These are phyloP conservation scores for Xiphophorus birchmanni DNA, from an alignment of 2,797 vertebrate species.

Conservation along the genomic window DNA sequence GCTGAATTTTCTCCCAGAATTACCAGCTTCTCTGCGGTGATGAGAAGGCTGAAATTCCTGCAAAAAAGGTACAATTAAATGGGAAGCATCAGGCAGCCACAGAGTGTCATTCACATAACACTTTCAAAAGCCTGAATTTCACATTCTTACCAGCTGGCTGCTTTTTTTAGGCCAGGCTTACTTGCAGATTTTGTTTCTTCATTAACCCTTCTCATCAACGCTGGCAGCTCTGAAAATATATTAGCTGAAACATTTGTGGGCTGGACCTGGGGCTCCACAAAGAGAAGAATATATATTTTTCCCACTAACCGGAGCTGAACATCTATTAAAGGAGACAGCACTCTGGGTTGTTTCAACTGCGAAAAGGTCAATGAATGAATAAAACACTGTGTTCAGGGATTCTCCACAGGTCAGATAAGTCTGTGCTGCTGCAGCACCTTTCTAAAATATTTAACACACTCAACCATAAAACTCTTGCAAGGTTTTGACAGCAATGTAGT, in stretches of 20 bases:
- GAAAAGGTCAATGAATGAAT: slow-evolving; percentile 52
- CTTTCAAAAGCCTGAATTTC: slow-evolving; percentile 11
- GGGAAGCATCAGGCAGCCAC: neutral
- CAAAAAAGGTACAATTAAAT: slow-evolving; percentile 5
- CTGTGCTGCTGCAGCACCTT: slow-evolving; percentile 30
- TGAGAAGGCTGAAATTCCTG: neutral
- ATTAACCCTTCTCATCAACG: neutral
- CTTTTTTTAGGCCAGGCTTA: neutral
- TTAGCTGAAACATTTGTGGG: slow-evolving; percentile 4
- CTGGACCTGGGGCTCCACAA: neutral
- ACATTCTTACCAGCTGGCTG: neutral
- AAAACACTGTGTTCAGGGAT: slow-evolving; percentile 49
- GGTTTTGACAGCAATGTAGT: neutral
- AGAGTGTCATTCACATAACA: neutral
- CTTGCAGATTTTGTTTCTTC: slow-evolving; percentile 7
- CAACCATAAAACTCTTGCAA: slow-evolving; percentile 15
- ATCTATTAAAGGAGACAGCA: slow-evolving; percentile 11
- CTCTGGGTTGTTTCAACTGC: slow-evolving; percentile 17
- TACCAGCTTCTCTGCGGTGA: neutral
- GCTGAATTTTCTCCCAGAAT: slow-evolving; percentile 12
- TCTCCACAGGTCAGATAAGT: slow-evolving; percentile 44
- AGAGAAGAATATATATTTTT: neutral
- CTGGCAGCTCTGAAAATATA: neutral
- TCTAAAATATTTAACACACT: slow-evolving; percentile 49
- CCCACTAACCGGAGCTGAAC: slow-evolving; percentile 3